Evolutionary conservation across 2,113 vertebrate genomes (phyloP).

Genomic region (Azemiops feae): DNA sequence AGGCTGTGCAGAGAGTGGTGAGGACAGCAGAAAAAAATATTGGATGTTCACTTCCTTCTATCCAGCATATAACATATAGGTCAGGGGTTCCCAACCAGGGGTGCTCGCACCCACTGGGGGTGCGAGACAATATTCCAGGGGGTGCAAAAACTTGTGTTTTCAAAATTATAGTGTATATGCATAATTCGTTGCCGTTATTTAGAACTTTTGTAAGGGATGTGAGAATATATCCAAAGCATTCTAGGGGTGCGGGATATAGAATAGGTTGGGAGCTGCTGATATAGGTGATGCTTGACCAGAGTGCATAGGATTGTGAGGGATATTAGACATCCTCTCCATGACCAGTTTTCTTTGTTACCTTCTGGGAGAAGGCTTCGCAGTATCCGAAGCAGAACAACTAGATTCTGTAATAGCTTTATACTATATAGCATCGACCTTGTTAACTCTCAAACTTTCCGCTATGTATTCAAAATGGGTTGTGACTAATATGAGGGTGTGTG

Average conservation of each 20-base stretch:
- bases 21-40: background rate
- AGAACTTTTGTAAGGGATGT: no score
- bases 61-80: background rate
- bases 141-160: no score
- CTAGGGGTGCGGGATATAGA: no score
- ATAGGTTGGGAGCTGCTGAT: no score
- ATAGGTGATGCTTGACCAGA: background rate
- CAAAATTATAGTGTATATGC: no score
- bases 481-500: background rate
- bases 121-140: no score
- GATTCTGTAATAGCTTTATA: background rate
- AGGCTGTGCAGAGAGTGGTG: background rate
- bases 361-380: background rate
- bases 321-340: background rate
- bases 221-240: no score
- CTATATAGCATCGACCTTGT: background rate
- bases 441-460: background rate
- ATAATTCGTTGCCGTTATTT: no score
- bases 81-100: no score
- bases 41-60: background rate
- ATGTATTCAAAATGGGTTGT: background rate
- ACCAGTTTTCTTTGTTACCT: background rate
- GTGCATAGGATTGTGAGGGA: background rate
- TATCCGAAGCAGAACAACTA: background rate
- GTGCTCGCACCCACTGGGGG: no score